Evolutionary conservation across 2,888 invertebrate genomes (phyloP), one percentile per base, ranked within the genome.

Genomic region (Ommatoiulus sabulosus): DNA sequence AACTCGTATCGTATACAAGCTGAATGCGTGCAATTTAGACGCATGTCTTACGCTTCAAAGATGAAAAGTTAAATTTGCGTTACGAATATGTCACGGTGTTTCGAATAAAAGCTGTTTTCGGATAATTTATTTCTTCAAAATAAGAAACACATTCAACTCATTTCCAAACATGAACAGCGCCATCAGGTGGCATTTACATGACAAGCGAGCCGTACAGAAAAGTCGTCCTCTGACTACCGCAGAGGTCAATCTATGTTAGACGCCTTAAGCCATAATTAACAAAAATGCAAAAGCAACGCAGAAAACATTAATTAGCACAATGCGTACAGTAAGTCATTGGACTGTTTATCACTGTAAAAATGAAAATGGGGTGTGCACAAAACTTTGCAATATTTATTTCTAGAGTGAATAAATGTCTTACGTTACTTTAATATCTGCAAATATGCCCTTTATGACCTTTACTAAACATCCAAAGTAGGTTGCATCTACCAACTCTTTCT

Each of bases 31-130:
- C 80, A 80, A 15, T 80, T 80, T 80, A 80, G 24, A 80, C 3
- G 24, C 80, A 80, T 24, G 35, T 80, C 12, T 7, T 80, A 80
- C 80, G 80, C 80, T 80, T 80, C 80, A 80, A 12, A 80, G 35
- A 80, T 80, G 80, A 80, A 80, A 80, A 6, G 35, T 80, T 80
- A 80, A 80, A 72, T 20, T 24, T 80, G 17, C 80, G 80, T 80
- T 80, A 35, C 80, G 80, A 35, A 80, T 12, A 80, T 80, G 80
- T 80, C 80, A 80, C 35, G 35, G 80, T 80, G 80, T 12, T 80
- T 35, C 24, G 80, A 35, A 80, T 80, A 35, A 80, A 35, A 10
- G 35, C 10, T 80, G 80, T 80, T 35, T 80, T 35, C 80, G 80
- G 35, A 80, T 80, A 80, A 80, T 10, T 35, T 80, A 80, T 80